Percentiles rank a stretch among this genome's conserved stretches.
These are phyloP conservation scores for Nibea albiflora DNA, from an alignment of 2,113 vertebrate species.

Conservation along the genomic window DNA sequence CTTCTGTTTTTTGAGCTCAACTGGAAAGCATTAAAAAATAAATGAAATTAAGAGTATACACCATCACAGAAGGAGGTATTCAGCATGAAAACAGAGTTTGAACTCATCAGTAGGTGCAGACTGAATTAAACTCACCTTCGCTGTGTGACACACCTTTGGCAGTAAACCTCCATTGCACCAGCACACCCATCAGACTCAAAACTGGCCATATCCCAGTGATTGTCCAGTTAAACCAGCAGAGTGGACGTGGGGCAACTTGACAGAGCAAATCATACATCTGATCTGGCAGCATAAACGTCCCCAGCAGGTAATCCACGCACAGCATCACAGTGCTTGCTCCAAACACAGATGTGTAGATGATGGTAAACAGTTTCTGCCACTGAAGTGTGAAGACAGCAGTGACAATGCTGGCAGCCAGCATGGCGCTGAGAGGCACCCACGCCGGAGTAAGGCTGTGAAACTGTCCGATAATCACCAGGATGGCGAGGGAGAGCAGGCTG, in stretches of 20 bases:
- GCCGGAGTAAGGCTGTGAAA: conserved; percentile 82
- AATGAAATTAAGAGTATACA: not conserved
- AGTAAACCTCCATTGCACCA: conserved; percentile 89
- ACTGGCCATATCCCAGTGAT: conserved; percentile 84
- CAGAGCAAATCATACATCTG: conserved; percentile 83
- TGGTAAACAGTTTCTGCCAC: conserved; percentile 88
- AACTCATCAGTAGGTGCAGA: not conserved
- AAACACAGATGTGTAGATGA: conserved; percentile 86
- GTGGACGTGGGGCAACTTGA: conserved; percentile 67
- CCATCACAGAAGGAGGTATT: not conserved
- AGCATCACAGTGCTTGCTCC: conserved; percentile 84
- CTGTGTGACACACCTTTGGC: conserved; percentile 82
- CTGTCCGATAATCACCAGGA: conserved; percentile 83
- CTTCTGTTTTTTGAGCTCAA: conserved; percentile 77
- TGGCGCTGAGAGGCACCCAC: conserved; percentile 84
- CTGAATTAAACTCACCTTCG: conserved; percentile 77
- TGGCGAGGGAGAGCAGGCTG: conserved; percentile 81
- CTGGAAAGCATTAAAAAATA: conserved; percentile 31
- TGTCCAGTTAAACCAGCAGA: conserved; percentile 92
- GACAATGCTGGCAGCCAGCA: conserved; percentile 83
- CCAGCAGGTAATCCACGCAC: conserved; percentile 87
- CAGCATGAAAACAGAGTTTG: conserved; percentile 18
- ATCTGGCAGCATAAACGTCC: conserved; percentile 81
- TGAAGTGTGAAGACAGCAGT: conserved; percentile 85
- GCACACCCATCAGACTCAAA: conserved; percentile 81